These are phyloP conservation scores for Danio aesculapii DNA, from an alignment of 2,797 vertebrate species.

Conservation along the genomic window DNA sequence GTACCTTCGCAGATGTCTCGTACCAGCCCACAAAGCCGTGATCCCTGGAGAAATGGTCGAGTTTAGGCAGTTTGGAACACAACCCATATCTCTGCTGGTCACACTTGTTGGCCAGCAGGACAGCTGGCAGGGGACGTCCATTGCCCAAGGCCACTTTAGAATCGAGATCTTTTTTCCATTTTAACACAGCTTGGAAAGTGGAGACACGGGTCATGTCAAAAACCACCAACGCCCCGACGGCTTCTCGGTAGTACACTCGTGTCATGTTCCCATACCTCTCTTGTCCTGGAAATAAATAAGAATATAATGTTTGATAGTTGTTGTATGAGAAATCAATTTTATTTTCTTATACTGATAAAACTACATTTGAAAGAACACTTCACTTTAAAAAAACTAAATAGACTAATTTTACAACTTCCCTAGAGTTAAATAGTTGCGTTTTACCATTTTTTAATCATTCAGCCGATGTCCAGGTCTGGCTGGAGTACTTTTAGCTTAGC, in stretches of 20 bases:
- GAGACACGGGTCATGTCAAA: constrained; percentile 84
- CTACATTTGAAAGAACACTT: no score
- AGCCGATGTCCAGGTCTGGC: no score
- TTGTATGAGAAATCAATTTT: not conserved
- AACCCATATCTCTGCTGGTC: constrained; percentile 77
- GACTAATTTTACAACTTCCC: no score
- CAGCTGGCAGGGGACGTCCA: constrained; percentile 77
- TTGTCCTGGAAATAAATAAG: constrained; percentile 72
- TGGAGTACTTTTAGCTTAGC: no score
- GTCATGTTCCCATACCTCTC: constrained; percentile 87
- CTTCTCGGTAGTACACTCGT: constrained; percentile 84
- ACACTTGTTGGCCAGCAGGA: constrained; percentile 83
- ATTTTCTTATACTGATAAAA: not conserved
- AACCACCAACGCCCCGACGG: constrained; percentile 82
- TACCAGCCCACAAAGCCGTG: constrained; percentile 81
- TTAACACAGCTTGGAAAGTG: constrained; percentile 82
- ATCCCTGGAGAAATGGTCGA: constrained; percentile 79
- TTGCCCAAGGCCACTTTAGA: constrained; percentile 81
- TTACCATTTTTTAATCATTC: no score
- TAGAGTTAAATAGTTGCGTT: no score
- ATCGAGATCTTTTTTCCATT: constrained; percentile 86
- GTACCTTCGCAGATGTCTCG: constrained; percentile 84
- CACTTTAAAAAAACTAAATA: no score
- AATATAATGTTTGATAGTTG: not conserved
- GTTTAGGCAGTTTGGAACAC: constrained; percentile 77